Evolutionary conservation across 2,113 vertebrate genomes (phyloP).

Genomic region (Oncorhynchus kisutch): DNA sequence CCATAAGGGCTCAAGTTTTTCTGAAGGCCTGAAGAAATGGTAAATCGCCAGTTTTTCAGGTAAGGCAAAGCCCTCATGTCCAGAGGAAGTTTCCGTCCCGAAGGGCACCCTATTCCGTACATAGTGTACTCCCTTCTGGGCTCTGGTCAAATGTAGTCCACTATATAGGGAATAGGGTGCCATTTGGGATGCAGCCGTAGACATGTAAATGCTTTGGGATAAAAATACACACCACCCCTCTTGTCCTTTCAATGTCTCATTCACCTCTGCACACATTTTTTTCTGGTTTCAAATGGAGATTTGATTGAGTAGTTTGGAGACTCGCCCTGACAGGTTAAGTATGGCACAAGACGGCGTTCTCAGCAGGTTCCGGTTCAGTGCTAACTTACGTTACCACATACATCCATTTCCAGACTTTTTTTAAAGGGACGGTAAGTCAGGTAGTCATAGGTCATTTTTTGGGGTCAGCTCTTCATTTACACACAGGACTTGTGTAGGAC

Average conservation of each 20-base stretch:
- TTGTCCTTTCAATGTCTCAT: constrained; percentile 33
- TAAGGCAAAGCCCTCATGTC: constrained; percentile 4
- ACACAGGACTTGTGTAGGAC: constrained; percentile 8
- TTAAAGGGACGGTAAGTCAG: constrained; percentile 43
- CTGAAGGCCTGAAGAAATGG: constrained; percentile 9
- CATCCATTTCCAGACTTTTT: constrained; percentile 53
- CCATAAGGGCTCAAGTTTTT: neutral
- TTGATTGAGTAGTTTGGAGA: constrained; percentile 55
- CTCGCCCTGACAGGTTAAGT: constrained; percentile 51
- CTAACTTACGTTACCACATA: constrained; percentile 54
- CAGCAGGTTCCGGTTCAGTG: constrained; percentile 35
- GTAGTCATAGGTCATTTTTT: constrained; percentile 30
- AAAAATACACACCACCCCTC: constrained; percentile 26
- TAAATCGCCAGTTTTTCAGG: neutral
- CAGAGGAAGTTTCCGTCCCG: neutral
- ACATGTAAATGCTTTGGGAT: constrained; percentile 15
- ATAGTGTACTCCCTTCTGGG: constrained; percentile 35
- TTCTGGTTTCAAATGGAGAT: constrained; percentile 19
- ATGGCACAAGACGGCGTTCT: constrained; percentile 37
- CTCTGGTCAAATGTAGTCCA: too few relatives aligned
- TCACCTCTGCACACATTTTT: constrained; percentile 33
- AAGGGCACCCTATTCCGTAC: constrained; percentile 1
- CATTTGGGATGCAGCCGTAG: neutral
- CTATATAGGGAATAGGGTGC: neutral
- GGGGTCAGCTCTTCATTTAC: constrained; percentile 12